phyloP scores from a whole-genome alignment of 2,888 invertebrate genomes.

The Calephelis perditalis region DNA sequence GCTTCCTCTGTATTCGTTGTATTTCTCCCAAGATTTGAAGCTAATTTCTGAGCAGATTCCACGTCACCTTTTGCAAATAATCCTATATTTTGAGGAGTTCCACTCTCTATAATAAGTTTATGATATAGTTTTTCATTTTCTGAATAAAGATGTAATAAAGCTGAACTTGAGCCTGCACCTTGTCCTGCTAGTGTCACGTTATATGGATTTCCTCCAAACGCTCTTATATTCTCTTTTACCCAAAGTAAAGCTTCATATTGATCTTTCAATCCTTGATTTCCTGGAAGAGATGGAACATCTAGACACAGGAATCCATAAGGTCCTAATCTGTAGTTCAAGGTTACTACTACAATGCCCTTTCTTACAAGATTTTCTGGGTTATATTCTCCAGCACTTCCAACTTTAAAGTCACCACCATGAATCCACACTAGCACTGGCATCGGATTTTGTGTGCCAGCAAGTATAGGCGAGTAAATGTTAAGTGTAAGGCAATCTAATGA shows the following conservation, averaged over 20 bases:
- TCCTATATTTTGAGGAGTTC: slow-evolving; percentile 55
- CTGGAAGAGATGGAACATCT: slow-evolving; percentile 52
- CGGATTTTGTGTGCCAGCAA: slow-evolving; percentile 51
- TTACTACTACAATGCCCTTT: slow-evolving; percentile 57
- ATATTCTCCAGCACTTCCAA: slow-evolving; percentile 49
- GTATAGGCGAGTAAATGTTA: slow-evolving; percentile 74
- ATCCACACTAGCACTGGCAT: slow-evolving; percentile 65
- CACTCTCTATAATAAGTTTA: slow-evolving; percentile 61
- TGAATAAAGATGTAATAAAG: slow-evolving; percentile 57
- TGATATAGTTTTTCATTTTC: slow-evolving; percentile 56
- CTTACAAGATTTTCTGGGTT: slow-evolving; percentile 49
- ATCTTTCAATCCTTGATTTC: slow-evolving; percentile 68
- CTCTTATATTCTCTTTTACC: slow-evolving; percentile 56
- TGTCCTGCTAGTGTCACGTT: slow-evolving; percentile 63
- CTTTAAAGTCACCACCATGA: slow-evolving; percentile 56
- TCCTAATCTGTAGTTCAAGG: slow-evolving; percentile 64
- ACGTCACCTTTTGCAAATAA: slow-evolving; percentile 54
- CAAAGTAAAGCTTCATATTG: slow-evolving; percentile 58
- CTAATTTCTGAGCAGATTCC: slow-evolving; percentile 51
- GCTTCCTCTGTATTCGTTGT: slow-evolving; percentile 52
- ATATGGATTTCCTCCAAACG: slow-evolving; percentile 66
- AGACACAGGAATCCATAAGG: slow-evolving; percentile 68
- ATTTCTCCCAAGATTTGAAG: slow-evolving; percentile 52
- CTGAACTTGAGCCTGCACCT: slow-evolving; percentile 59
- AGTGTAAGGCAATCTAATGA: slow-evolving; percentile 80